These are phyloP conservation scores for Netelia melanura DNA, from an alignment of 2,888 invertebrate genomes.

Conservation along the genomic window DNA sequence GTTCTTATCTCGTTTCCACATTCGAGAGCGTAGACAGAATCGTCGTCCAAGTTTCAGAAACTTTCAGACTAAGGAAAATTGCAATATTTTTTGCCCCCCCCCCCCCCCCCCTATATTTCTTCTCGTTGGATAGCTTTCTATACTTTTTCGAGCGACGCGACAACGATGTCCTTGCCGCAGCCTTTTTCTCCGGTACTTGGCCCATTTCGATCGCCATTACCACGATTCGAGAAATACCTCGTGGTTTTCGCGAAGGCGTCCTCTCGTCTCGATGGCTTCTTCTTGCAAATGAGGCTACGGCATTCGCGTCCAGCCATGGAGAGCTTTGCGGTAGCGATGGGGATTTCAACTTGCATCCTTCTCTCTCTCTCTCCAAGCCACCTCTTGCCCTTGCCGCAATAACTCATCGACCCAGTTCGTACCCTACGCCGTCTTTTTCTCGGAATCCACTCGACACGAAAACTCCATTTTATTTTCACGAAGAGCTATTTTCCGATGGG, in stretches of 20 bases:
- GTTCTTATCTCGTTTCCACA: neutral
- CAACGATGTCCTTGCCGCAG: neutral
- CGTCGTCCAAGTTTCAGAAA: neutral
- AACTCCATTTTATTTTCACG: slow-evolving; percentile 19
- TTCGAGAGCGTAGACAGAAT: neutral
- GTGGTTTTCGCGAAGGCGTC: slow-evolving; percentile 18
- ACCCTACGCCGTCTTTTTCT: slow-evolving; percentile 26
- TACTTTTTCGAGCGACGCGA: slow-evolving; percentile 11
- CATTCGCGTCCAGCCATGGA: slow-evolving; percentile 34
- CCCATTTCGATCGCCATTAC: slow-evolving; percentile 21
- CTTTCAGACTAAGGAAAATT: slow-evolving; percentile 10
- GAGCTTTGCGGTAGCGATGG: slow-evolving; percentile 28
- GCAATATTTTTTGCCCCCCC: slow-evolving; percentile 16
- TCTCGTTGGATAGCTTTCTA: slow-evolving; percentile 1
- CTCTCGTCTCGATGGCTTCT: slow-evolving; percentile 59
- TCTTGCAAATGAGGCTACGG: slow-evolving; percentile 53
- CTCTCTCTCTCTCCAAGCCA: neutral
- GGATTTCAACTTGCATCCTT: slow-evolving; percentile 42
- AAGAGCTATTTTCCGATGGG: neutral
- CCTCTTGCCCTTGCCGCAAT: slow-evolving; percentile 53
- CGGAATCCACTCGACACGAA: slow-evolving; percentile 15
- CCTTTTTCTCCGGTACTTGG: neutral
- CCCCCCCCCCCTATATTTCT: neutral
- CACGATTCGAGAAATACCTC: slow-evolving; percentile 18
- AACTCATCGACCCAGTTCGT: slow-evolving; percentile 68